These are phyloP conservation scores for Podarcis raffonei DNA, from an alignment of 2,113 vertebrate genomes.

Conservation along the genomic window DNA sequence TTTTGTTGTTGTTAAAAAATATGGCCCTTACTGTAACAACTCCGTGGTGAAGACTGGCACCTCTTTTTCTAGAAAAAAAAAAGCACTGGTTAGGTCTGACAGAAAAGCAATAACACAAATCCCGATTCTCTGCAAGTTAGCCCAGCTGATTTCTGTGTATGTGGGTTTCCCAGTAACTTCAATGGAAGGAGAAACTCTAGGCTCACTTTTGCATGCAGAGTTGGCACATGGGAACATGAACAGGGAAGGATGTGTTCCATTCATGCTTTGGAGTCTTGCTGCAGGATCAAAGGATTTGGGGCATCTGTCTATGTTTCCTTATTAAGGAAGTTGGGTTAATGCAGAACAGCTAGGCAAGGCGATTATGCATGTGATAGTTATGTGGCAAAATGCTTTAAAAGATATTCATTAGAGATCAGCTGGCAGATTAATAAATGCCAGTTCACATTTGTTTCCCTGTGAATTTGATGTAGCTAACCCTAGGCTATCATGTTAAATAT, in stretches of 20 bases:
- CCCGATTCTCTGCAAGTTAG: neutral
- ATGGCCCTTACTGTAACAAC: no score
- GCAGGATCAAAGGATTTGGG: neutral
- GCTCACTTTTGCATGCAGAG: neutral
- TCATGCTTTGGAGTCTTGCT: neutral
- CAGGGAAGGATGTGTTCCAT: neutral
- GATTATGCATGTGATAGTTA: neutral
- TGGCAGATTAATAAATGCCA: slow-evolving; percentile 47
- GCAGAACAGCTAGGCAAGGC: neutral
- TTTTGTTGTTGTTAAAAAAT: no score
- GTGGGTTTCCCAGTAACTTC: neutral
- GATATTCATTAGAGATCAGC: slow-evolving; percentile 21
- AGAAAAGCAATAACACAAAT: neutral
- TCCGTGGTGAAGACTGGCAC: no score
- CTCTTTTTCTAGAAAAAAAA: no score
- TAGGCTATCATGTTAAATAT: slow-evolving; percentile 50
- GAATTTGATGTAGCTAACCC: slow-evolving; percentile 40
- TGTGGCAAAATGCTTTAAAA: slow-evolving; percentile 14
- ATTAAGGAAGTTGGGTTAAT: slow-evolving; percentile 23
- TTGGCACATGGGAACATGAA: neutral
- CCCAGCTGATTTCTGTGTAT: neutral
- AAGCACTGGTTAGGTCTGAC: neutral
- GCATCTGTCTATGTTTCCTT: neutral
- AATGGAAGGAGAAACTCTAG: neutral
- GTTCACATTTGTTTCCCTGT: slow-evolving; percentile 24